Evolutionary conservation across 2,797 vertebrate genomes (phyloP), one percentile per base, ranked within the genome.

Genomic region (Hybognathus amarus): DNA sequence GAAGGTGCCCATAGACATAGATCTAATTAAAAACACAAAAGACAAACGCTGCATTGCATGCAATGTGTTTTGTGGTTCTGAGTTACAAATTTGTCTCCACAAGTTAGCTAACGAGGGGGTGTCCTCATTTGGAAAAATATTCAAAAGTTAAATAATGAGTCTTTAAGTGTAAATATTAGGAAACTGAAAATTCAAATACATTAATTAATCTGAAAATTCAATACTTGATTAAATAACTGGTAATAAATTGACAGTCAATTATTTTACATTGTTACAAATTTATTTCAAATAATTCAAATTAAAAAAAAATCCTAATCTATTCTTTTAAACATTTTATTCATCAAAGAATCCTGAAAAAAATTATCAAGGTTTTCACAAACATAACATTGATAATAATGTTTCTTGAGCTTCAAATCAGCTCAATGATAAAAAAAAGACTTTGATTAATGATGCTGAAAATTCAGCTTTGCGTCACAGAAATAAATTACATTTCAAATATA

Each of bases 1-100:
- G 36, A 40, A 64, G 30, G 54, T 11, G 20, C 66, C 83, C 79
- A 66, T 67, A 30, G 54, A 83, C 79, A 69, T 52, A 75, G 40
- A 63, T 84, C 45, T 52, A 59, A 75, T 63, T 84, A 87, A 54
- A 70, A 81, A 83, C 83, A 75, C 83, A 78, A 83, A 86, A 79
- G 59, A 67, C 54, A 77, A 71, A 63, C 30, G 64, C 77, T 80
- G 68, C 68, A 80, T 61, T 68, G 74, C 45, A 17, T 76, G 63
- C 77, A 40, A 54, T 75, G 67, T 82, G 69, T 83, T 80, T 67
- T 59, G 50, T 69, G 45, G 17, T 54, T 6, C 11, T n/a, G 40
- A 54, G 73, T n/a, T 59, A 76, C 20, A 12, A 30, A 74, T 56
- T 75, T 56, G 11, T n/a, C 30, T 74, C 20, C 30, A n/a, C 11